phyloP scores from a whole-genome alignment of 2,113 vertebrate species.

The Raja brachyura region DNA sequence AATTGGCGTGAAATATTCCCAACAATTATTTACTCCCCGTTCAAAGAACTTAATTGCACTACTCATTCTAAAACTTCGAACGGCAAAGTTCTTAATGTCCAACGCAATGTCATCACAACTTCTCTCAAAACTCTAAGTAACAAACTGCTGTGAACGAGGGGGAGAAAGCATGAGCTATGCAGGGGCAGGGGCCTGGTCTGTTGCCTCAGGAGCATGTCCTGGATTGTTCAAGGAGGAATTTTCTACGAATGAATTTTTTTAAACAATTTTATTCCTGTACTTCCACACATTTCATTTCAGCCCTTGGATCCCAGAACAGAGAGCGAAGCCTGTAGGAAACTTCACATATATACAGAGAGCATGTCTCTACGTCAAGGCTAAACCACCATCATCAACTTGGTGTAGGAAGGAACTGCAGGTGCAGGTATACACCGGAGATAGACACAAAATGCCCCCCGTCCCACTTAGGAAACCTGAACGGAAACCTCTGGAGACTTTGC shows the following conservation, averaged over 20 bases:
- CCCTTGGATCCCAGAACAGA: background rate
- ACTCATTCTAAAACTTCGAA: background rate
- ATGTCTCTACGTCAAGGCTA: no score
- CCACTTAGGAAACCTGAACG: no score
- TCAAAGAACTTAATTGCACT: background rate
- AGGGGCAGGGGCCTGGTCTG: background rate
- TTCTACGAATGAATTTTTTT: background rate
- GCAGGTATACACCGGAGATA: no score
- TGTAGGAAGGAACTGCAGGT: no score
- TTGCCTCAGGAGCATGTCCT: background rate
- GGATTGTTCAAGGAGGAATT: background rate
- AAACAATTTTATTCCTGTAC: background rate
- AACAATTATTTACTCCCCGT: background rate
- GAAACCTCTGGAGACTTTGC: no score
- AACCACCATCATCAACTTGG: no score
- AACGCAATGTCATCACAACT: background rate
- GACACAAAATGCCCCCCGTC: no score
- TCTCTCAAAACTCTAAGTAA: background rate
- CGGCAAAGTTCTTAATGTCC: background rate
- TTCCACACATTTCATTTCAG: no score
- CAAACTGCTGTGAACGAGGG: background rate
- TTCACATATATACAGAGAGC: no score
- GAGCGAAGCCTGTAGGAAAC: background rate
- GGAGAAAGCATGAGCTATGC: background rate
- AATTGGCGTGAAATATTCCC: background rate